Evolutionary conservation across 2,113 vertebrate genomes (phyloP).

Genomic region (Oryzias celebensis): DNA sequence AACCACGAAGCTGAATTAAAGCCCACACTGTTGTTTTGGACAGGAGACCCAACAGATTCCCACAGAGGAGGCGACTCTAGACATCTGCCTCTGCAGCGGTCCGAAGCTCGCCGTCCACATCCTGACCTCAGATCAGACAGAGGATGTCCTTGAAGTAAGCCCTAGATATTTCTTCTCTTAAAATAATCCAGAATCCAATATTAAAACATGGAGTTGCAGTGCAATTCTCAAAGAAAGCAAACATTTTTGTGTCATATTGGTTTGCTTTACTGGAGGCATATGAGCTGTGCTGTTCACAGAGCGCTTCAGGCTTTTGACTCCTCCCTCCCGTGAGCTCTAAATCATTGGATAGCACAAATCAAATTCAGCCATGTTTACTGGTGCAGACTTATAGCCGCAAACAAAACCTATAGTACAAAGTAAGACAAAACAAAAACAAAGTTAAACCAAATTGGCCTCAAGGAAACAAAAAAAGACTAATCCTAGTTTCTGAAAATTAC

Average conservation of each 20-base stretch:
- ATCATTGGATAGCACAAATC: background rate
- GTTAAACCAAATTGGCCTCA: no score
- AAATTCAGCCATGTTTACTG: constrained; percentile 8
- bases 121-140: constrained; percentile 93
- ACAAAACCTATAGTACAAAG: background rate
- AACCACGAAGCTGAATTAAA: constrained; percentile 23
- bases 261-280: background rate
- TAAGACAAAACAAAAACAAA: background rate
- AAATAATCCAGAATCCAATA: background rate
- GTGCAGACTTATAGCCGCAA: background rate
- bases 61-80: constrained; percentile 92
- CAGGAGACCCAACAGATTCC: constrained; percentile 98
- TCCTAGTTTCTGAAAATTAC: background rate
- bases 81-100: constrained; percentile 90
- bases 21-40: constrained; percentile 25
- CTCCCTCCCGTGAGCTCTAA: background rate
- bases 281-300: constrained; percentile 13
- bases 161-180: background rate
- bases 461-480: no score
- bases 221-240: no score
- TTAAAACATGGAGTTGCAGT: background rate
- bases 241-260: background rate
- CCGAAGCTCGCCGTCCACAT: constrained; percentile 92
- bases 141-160: constrained; percentile 92
- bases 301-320: constrained; percentile 8